phyloP scores from a whole-genome alignment of 1,140 invertebrate species.

The Campodea augens region DNA sequence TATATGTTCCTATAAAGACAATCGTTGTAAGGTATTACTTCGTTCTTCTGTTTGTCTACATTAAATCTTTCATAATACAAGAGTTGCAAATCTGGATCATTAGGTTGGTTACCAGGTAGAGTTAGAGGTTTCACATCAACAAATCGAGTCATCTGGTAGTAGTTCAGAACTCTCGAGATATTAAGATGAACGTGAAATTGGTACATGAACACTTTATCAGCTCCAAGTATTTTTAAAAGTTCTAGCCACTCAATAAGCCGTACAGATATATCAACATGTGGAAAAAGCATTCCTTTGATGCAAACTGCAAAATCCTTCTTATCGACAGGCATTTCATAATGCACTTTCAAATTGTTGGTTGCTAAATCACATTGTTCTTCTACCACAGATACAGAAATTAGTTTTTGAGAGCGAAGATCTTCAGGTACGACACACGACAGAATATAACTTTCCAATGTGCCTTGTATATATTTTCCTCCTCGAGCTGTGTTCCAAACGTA shows the following conservation, averaged over 20 bases:
- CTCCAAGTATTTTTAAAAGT: slow-evolving; percentile 27
- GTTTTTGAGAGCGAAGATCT: neutral
- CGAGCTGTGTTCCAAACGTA: no score
- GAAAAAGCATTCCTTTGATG: slow-evolving; percentile 33
- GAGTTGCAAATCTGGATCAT: slow-evolving; percentile 23
- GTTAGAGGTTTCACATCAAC: slow-evolving; percentile 26
- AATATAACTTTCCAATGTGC: slow-evolving; percentile 17
- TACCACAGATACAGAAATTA: slow-evolving; percentile 5
- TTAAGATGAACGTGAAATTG: slow-evolving; percentile 29
- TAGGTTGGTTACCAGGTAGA: slow-evolving; percentile 29
- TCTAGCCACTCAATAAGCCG: slow-evolving; percentile 33
- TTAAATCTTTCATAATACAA: slow-evolving; percentile 21
- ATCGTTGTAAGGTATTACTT: slow-evolving; percentile 36
- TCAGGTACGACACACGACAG: slow-evolving; percentile 16
- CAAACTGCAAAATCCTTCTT: slow-evolving; percentile 32
- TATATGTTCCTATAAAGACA: slow-evolving; percentile 31
- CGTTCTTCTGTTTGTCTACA: slow-evolving; percentile 28
- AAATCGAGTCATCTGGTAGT: slow-evolving; percentile 22
- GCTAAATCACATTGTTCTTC: slow-evolving; percentile 3
- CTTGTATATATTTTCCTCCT: slow-evolving; percentile 25
- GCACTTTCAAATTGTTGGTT: slow-evolving; percentile 7
- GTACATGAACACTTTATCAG: slow-evolving; percentile 31
- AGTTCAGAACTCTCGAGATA: slow-evolving; percentile 23
- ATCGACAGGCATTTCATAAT: slow-evolving; percentile 19
- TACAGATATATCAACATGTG: slow-evolving; percentile 25